phyloP scores from a whole-genome alignment of 2,113 vertebrate genomes.

The Chionis minor region DNA sequence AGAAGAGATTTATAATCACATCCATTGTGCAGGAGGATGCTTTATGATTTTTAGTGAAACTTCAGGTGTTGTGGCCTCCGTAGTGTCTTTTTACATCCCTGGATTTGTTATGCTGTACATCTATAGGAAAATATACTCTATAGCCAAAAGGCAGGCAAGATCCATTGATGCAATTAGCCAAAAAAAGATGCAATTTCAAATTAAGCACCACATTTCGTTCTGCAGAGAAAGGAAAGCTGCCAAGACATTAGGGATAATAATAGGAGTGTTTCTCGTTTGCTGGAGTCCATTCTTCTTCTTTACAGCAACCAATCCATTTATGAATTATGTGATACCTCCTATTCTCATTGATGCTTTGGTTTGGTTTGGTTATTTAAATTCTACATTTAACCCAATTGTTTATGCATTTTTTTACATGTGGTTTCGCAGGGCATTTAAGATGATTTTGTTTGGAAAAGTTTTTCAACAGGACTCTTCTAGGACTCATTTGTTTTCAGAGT shows the following conservation, averaged over 20 bases:
- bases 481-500: conserved; percentile 68
- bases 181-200: conserved; percentile 44
- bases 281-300: conserved; percentile 85
- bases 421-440: conserved; percentile 82
- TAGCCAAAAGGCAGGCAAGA: conserved; percentile 77
- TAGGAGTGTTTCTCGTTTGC: conserved; percentile 81
- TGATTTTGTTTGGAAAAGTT: conserved; percentile 78
- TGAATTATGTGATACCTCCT: conserved; percentile 71
- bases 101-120: conserved; percentile 79
- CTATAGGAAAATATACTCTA: conserved; percentile 79
- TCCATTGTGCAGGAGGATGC: conserved; percentile 74
- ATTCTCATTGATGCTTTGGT: conserved; percentile 72
- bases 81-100: conserved; percentile 81
- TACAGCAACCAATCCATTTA: conserved; percentile 75
- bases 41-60: conserved; percentile 76
- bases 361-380: conserved; percentile 87
- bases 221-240: conserved; percentile 79
- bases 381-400: conserved; percentile 81
- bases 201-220: conserved; percentile 31
- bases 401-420: conserved; percentile 85
- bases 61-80: conserved; percentile 70
- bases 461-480: conserved; percentile 77
- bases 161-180: conserved; percentile 64
- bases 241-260: conserved; percentile 79
- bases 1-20: conserved; percentile 64